A percentile compares a stretch with the other conserved stretches of the same genome.
phyloP scores from a whole-genome alignment of 53 echinoderm and acorn worm species.

The Apostichopus leukothele region DNA sequence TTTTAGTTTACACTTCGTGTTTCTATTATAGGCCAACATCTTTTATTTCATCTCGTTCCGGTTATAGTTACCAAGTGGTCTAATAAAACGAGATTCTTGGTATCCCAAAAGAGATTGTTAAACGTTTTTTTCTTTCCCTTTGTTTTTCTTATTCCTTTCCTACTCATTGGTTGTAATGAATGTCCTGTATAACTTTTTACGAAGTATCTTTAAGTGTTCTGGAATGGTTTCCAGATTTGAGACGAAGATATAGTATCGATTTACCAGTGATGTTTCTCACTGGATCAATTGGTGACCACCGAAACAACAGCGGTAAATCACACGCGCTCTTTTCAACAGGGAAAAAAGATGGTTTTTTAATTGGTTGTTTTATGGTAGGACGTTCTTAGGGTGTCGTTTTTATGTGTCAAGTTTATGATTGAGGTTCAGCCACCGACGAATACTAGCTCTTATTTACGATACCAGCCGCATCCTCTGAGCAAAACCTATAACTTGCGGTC shows the following conservation, averaged over 20 bases:
- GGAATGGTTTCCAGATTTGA: constrained; percentile 43
- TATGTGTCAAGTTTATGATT: constrained; percentile 44
- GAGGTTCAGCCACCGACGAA: constrained; percentile 26
- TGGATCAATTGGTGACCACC: constrained; percentile 44
- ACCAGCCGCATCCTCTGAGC: constrained; percentile 11
- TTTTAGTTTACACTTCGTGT: too few species aligned
- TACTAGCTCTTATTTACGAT: constrained; percentile 28
- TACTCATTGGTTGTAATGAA: too few species aligned
- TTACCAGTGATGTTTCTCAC: constrained; percentile 4
- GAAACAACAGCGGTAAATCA: constrained; percentile 37
- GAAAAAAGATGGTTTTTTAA: constrained; percentile 31
- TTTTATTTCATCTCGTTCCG: too few species aligned
- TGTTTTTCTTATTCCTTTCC: too few species aligned
- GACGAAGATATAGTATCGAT: not conserved
- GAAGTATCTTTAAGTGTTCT: not conserved
- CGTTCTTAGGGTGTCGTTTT: constrained; percentile 45
- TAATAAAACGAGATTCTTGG: too few species aligned
- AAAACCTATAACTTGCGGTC: constrained; percentile 16
- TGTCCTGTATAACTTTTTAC: too few species aligned
- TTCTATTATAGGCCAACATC: too few species aligned
- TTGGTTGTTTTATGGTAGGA: constrained; percentile 42
- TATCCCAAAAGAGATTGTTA: too few species aligned
- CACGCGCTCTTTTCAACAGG: constrained; percentile 8
- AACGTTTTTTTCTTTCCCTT: too few species aligned
- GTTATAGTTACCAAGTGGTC: too few species aligned